Conservation (phyloP, 2,113 vertebrate species). For the Eidolon helvum region DNA sequence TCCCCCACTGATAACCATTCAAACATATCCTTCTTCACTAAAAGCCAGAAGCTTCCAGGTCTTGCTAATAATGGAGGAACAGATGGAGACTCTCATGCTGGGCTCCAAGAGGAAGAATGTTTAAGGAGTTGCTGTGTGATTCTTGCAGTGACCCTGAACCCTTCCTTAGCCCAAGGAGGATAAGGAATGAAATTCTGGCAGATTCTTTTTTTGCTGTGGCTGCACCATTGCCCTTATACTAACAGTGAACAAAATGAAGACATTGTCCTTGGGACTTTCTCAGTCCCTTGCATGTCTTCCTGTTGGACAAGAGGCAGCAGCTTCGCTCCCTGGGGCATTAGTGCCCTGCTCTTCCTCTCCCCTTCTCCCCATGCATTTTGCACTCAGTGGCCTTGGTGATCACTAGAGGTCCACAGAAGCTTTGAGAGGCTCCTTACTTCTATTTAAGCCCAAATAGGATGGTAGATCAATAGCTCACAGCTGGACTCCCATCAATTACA, state of each 20-base stretch:
- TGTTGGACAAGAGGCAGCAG: not conserved
- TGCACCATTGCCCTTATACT: not conserved
- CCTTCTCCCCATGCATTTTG: accelerated
- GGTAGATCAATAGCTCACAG: not conserved
- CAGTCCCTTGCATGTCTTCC: not conserved
- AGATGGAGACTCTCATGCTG: not conserved
- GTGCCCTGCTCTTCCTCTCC: not conserved
- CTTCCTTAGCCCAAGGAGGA: not conserved
- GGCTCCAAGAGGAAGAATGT: not conserved
- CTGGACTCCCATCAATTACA: not conserved
- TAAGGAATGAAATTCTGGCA: not conserved
- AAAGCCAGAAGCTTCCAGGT: not conserved
- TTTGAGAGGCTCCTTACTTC: not conserved
- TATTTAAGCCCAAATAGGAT: not conserved
- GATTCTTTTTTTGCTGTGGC: not conserved
- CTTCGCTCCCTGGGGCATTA: too few species aligned
- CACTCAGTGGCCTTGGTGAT: not conserved
- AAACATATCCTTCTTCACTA: not conserved
- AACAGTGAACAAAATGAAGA: not conserved
- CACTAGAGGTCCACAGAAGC: too few species aligned
- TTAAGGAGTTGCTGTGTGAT: accelerated
- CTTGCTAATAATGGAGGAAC: too few species aligned
- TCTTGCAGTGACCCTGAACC: not conserved
- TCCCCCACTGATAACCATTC: too few species aligned
- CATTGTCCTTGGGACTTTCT: not conserved